Base-by-base conservation (phyloP, 2,797 vertebrate species). In the Brachyalestes nurse region DNA sequence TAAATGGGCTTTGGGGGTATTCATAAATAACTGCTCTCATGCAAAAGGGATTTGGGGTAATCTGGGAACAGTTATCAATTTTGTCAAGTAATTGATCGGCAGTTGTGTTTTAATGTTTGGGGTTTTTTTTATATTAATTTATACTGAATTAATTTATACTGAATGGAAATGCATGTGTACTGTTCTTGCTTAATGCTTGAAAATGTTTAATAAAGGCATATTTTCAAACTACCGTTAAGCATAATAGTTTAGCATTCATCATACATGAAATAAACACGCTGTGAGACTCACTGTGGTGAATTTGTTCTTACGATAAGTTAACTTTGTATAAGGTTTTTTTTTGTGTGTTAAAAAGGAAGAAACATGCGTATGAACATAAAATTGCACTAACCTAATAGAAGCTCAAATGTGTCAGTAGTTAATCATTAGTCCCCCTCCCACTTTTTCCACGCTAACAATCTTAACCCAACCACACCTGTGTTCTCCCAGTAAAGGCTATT, bases 51-150 rank as follows among this genome's bases (percentile, higher is more conserved):
- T 17, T 65, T 65, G 13, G 23, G 58, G 58, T 8, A 19, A 21
- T 7, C 6, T 23, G 57, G 21, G n/a, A n/a, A 16, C n/a, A 61
- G 10, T 28, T 28, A 14, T 14, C 14, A 25, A 12, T 61, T 13
- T 28, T 8, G 1, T 21, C 7, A 14, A 64, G 5, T 3, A 64
- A 65, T 38, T 65, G 21, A 62, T 79, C 58, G 80, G 49, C 55
- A 34, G 72, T 69, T 85, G 71, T 83, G 72, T 75, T 28, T 28
- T 28, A 28, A 28, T 28, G 71, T 38, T 28, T 58, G 16, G 61
- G n/a, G n/a, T n/a, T 34, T 34, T 64, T 13, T 70, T 70, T 47
- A 28, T 53, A 8, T 55, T 64, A 5, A 6, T n/a, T 57, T 19
- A 19, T 38, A n/a, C 5, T 28, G 14, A n/a, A 57, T 42, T 65